A percentile compares a stretch with the other conserved stretches of the same genome.
Evolutionary conservation across 1,140 invertebrate species (phyloP).

Genomic region (Alviniconcha marisindica): DNA sequence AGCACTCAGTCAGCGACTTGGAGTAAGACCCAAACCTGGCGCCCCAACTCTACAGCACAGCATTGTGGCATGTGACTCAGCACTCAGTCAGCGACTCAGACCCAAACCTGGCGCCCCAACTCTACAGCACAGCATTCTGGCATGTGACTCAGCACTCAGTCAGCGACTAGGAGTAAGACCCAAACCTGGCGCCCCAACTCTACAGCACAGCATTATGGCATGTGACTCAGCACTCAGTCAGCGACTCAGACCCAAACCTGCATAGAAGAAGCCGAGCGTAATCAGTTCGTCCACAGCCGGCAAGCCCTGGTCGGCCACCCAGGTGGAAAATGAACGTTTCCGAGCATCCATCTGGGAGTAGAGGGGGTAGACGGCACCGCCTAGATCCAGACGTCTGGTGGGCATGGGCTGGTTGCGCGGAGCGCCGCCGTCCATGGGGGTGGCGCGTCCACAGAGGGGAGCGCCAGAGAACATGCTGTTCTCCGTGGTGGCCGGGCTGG

Average conservation of each 20-base stretch:
- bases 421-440: not conserved
- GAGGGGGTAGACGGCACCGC: slow-evolving; percentile 20
- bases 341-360: slow-evolving; percentile 33
- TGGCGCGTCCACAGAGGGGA: not conserved
- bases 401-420: not conserved
- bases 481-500: not conserved
- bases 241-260: not conserved
- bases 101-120: too few relatives aligned
- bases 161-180: too few relatives aligned
- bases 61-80: too few relatives aligned
- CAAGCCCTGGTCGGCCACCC: not conserved
- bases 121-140: too few relatives aligned
- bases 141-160: too few relatives aligned
- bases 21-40: too few relatives aligned
- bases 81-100: not conserved
- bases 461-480: not conserved
- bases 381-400: slow-evolving; percentile 8
- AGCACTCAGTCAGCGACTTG: too few relatives aligned
- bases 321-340: not conserved
- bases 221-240: too few relatives aligned
- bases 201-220: too few relatives aligned
- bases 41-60: too few relatives aligned
- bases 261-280: slow-evolving; percentile 30
- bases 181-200: not conserved
- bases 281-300: slow-evolving; percentile 24